A percentile compares a stretch with the other conserved stretches of the same genome.
Evolutionary conservation across 2,113 vertebrate genomes (phyloP).

Genomic region (Anthoscopus minutus): DNA sequence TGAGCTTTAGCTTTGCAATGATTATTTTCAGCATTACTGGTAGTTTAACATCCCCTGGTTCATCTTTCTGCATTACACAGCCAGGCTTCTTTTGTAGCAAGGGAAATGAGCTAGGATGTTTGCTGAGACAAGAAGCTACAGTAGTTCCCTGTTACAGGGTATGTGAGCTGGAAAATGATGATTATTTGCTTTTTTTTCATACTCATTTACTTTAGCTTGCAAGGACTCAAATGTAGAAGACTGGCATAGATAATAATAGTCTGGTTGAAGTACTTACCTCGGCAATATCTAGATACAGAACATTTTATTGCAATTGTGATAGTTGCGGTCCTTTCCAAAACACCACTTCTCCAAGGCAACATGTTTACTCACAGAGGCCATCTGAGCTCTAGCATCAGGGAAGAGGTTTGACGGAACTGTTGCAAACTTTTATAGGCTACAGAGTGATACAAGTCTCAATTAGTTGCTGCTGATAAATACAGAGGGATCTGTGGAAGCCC

Average conservation of each 20-base stretch:
- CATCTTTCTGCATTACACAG: background rate
- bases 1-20: background rate
- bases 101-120: background rate
- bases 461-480: background rate
- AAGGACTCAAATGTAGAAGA: background rate
- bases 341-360: background rate
- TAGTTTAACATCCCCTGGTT: background rate
- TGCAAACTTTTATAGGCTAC: background rate
- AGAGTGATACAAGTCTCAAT: background rate
- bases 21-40: background rate
- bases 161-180: background rate
- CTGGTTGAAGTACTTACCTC: background rate
- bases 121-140: background rate
- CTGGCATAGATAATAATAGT: background rate
- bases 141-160: background rate
- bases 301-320: background rate
- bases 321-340: background rate
- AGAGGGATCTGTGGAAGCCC: background rate
- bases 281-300: background rate
- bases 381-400: background rate
- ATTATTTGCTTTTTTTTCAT: background rate
- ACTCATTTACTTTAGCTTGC: background rate
- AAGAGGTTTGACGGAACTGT: background rate
- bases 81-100: background rate
- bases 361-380: background rate